Evolutionary conservation across 2,113 vertebrate genomes (phyloP), one percentile per base, ranked within the genome.

Genomic region (Rhinopomastus cyanomelas): DNA sequence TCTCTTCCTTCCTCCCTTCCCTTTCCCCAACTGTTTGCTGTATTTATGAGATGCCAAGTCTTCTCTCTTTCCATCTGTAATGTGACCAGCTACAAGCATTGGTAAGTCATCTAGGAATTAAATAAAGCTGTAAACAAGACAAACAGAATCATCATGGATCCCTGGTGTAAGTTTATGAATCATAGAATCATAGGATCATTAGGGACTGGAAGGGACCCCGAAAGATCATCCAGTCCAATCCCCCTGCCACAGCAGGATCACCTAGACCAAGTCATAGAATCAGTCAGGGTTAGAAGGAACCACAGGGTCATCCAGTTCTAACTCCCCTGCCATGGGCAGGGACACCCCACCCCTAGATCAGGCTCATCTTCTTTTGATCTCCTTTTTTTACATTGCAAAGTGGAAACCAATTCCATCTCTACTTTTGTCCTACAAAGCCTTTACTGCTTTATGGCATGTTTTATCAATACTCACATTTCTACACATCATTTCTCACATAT

Each of bases 21-120:
- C 25, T 75, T 69, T 64, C 10, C 29, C 17, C n/a, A 62, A 0
- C 32, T 2, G 0, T 52, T 60, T 49, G 18, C 20, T 49, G 1
- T 7, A n/a, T 49, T 80, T 69, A 53, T 34, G 82, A 73, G 6
- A 61, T 0, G 1, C 6, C 27, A 77, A 61, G 25, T 52, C 73
- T 57, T 34, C 30, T 12, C 18, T 57, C 7, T 76, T 25, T 53
- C 37, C 18, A 44, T 13, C 87, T 5, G 39, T 51, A 53, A 61
- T 66, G n/a, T 66, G 42, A 73, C 53, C 25, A 77, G 27, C 11
- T 73, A 44, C 55, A 72, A 76, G 26, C 52, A 73, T 5, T 39
- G 26, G 20, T 16, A 88, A 14, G 12, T 37, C 22, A 67, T 1
- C 3, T 19, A 77, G 18, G n/a, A 90, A 82, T 14, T 26, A 61